These are phyloP conservation scores for Raja brachyura DNA, from an alignment of 2,113 vertebrate genomes.

Conservation along the genomic window DNA sequence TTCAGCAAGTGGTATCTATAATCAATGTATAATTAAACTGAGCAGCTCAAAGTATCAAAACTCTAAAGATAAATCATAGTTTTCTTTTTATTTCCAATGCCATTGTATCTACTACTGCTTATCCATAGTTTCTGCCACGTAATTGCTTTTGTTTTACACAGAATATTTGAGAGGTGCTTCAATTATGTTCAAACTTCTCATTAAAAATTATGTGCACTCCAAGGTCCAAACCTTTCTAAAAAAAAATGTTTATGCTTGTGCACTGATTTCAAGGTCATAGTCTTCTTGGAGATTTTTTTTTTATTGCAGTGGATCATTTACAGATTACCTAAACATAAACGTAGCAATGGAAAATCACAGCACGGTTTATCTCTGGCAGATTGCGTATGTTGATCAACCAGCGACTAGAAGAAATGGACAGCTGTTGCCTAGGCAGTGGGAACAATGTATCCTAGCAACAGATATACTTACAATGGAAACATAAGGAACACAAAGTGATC, in stretches of 20 bases:
- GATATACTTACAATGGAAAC: constrained; percentile 51
- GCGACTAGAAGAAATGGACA: constrained; percentile 54
- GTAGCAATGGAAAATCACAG: constrained; percentile 47
- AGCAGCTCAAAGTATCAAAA: neutral
- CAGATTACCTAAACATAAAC: constrained; percentile 38
- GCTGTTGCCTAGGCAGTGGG: constrained; percentile 65
- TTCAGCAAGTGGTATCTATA: neutral
- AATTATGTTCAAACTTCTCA: neutral
- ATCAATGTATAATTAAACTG: neutral
- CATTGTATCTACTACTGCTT: neutral
- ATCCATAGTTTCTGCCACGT: neutral
- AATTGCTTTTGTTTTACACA: neutral
- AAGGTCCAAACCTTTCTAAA: neutral
- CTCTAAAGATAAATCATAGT: neutral
- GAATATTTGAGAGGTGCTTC: neutral
- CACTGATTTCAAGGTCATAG: constrained; percentile 28
- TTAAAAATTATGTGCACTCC: constrained; percentile 11
- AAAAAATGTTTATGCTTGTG: neutral
- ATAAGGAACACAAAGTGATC: constrained; percentile 41
- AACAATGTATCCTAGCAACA: constrained; percentile 59
- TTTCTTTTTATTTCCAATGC: neutral
- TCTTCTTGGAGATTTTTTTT: constrained; percentile 35
- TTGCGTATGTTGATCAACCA: constrained; percentile 52
- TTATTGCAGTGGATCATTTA: constrained; percentile 38
- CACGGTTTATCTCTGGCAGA: constrained; percentile 47